phyloP scores from a whole-genome alignment of 2,888 invertebrate genomes.

The Drosophila diplacantha region DNA sequence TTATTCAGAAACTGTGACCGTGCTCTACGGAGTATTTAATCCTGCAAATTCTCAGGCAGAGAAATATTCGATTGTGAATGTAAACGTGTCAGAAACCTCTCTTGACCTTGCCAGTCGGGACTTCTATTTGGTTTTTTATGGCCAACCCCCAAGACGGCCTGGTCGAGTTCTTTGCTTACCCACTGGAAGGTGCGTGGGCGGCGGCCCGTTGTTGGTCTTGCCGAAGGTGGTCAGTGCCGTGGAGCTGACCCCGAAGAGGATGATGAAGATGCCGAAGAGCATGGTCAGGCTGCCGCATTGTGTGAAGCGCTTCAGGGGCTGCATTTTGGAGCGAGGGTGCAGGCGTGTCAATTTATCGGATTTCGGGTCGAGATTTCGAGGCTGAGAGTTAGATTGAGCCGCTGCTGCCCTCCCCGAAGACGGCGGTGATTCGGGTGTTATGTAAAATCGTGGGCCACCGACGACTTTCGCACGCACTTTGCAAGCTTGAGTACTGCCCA shows the following conservation, averaged over 20 bases:
- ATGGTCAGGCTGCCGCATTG: constrained; percentile 78
- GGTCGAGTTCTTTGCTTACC: constrained; percentile 78
- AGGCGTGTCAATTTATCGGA: constrained; percentile 17
- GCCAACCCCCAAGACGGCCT: constrained; percentile 2
- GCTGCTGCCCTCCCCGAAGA: constrained; percentile 1
- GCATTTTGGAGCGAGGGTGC: constrained; percentile 65
- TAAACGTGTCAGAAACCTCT: constrained; percentile 4
- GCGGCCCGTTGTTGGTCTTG: constrained; percentile 81
- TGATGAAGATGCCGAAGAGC: constrained; percentile 77
- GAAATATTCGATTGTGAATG: constrained; percentile 4
- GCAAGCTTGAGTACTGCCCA: constrained; percentile 30
- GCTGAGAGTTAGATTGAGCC: constrained; percentile 1
- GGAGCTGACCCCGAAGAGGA: constrained; percentile 78
- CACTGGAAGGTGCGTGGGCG: constrained; percentile 80
- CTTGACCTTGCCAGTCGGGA: constrained; percentile 9
- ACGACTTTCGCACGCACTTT: constrained; percentile 45
- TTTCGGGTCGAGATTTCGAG: constrained; percentile 3
- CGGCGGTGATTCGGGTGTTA: constrained; percentile 32
- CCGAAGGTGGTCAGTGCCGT: constrained; percentile 85
- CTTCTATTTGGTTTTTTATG: constrained; percentile 11
- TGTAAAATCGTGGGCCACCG: constrained; percentile 32
- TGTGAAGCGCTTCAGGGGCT: constrained; percentile 77
- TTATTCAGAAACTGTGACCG: not conserved
- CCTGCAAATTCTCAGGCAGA: not conserved
- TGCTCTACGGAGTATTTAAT: not conserved